phyloP scores from a whole-genome alignment of 2,888 invertebrate genomes.

The Sinohyriopsis cumingii region DNA sequence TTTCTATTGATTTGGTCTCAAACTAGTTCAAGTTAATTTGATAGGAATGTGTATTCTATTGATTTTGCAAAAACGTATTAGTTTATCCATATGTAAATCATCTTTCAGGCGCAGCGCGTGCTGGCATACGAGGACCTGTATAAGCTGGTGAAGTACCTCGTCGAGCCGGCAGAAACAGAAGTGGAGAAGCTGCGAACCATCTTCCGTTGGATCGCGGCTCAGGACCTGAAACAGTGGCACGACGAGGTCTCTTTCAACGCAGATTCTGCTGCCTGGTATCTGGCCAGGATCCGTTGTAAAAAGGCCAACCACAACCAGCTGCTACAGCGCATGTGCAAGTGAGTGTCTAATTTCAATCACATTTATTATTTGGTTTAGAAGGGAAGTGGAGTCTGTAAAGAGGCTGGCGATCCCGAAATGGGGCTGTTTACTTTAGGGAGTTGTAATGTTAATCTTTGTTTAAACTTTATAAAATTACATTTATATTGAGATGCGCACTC shows the following conservation, averaged over 20 bases:
- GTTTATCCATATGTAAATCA: background rate
- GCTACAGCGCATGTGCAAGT: constrained; percentile 43
- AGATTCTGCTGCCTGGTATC: constrained; percentile 39
- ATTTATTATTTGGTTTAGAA: background rate
- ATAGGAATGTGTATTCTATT: no score
- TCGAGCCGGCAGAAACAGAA: constrained; percentile 43
- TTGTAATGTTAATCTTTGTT: no score
- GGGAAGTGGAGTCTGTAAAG: background rate
- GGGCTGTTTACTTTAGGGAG: no score
- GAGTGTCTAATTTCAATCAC: background rate
- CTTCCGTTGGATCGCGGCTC: constrained; percentile 43
- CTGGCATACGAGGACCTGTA: constrained; percentile 39
- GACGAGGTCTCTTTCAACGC: constrained; percentile 37
- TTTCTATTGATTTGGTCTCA: no score
- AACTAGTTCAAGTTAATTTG: no score
- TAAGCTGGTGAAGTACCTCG: constrained; percentile 44
- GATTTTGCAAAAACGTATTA: background rate
- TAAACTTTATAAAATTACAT: no score
- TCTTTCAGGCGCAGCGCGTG: constrained; percentile 31
- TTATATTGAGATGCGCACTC: no score
- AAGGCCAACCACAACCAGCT: constrained; percentile 42
- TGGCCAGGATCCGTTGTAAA: constrained; percentile 35
- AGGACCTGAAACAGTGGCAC: constrained; percentile 42
- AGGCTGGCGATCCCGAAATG: no score
- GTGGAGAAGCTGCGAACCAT: constrained; percentile 43